Percentiles rank a stretch among this genome's conserved stretches.
Evolutionary conservation across 2,888 invertebrate genomes (phyloP).

Genomic region (Chloroclysta siterata): DNA sequence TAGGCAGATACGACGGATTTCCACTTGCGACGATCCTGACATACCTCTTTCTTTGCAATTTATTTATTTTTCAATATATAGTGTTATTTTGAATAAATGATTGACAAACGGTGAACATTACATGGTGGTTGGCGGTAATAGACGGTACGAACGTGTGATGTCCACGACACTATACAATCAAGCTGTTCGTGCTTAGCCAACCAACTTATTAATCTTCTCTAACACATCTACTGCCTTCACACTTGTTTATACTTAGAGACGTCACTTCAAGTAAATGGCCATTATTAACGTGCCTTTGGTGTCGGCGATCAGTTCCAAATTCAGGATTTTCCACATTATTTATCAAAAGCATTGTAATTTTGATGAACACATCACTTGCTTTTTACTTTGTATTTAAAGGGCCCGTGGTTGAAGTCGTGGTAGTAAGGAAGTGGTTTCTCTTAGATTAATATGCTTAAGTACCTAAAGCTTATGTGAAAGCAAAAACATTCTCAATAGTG

Average conservation of each 20-base stretch:
- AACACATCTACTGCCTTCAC: not conserved
- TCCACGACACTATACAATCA: not conserved
- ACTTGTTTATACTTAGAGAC: not conserved
- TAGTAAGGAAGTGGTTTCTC: no score
- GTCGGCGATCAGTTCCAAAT: no score
- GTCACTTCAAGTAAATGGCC: not conserved
- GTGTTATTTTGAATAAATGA: constrained; percentile 9
- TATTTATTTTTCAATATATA: no score
- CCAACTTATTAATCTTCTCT: constrained; percentile 1
- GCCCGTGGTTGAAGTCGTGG: not conserved
- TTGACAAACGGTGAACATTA: not conserved
- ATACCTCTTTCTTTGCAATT: no score
- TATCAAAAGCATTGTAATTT: no score
- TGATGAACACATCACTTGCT: not conserved
- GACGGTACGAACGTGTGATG: constrained; percentile 3
- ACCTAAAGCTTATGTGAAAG: no score
- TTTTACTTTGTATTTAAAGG: not conserved
- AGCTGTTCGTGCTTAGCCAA: not conserved
- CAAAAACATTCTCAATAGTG: not conserved
- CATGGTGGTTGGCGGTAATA: constrained; percentile 4
- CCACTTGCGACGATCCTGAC: no score
- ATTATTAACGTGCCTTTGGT: not conserved
- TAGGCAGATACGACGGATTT: no score
- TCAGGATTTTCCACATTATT: no score
- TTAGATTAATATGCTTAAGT: not conserved